phyloP scores from a whole-genome alignment of 2,888 invertebrate genomes.

The Isotomurus palustris region DNA sequence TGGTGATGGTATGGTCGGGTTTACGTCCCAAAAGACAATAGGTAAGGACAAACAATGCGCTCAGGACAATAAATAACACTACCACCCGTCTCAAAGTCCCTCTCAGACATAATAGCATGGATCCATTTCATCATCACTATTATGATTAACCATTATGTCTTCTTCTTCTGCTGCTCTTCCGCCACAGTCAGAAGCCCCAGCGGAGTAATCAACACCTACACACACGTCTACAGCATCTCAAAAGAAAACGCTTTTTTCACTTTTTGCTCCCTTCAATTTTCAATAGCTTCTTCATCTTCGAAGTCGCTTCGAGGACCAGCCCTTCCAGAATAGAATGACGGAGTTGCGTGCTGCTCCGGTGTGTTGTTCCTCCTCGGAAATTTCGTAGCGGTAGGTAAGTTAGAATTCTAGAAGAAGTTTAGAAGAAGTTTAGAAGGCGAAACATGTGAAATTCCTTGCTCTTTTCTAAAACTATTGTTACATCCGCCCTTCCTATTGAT shows the following conservation, averaged over 20 bases:
- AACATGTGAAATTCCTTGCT: slow-evolving; percentile 14
- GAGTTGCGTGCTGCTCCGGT: too few species aligned
- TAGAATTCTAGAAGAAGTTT: neutral
- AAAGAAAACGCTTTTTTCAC: too few species aligned
- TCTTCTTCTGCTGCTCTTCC: neutral
- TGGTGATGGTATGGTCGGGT: too few species aligned
- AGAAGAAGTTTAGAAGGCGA: neutral
- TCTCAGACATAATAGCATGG: slow-evolving; percentile 10
- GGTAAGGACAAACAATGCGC: slow-evolving; percentile 2
- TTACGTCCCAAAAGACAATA: neutral
- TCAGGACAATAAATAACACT: slow-evolving; percentile 9
- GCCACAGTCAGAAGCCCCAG: neutral
- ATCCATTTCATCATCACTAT: slow-evolving; percentile 14
- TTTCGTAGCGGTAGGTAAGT: slow-evolving; percentile 13
- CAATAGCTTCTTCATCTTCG: too few species aligned
- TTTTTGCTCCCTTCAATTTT: too few species aligned
- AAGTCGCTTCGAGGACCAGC: too few species aligned
- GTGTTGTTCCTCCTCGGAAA: too few species aligned
- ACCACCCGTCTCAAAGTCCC: too few species aligned
- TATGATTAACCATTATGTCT: slow-evolving; percentile 8
- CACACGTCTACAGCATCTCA: neutral
- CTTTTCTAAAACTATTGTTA: neutral
- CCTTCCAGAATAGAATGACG: too few species aligned
- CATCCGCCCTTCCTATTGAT: slow-evolving; percentile 7
- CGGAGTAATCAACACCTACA: slow-evolving; percentile 5